Base-by-base conservation (phyloP, 1,140 invertebrate genomes). In the Acromyrmex echinatior region DNA sequence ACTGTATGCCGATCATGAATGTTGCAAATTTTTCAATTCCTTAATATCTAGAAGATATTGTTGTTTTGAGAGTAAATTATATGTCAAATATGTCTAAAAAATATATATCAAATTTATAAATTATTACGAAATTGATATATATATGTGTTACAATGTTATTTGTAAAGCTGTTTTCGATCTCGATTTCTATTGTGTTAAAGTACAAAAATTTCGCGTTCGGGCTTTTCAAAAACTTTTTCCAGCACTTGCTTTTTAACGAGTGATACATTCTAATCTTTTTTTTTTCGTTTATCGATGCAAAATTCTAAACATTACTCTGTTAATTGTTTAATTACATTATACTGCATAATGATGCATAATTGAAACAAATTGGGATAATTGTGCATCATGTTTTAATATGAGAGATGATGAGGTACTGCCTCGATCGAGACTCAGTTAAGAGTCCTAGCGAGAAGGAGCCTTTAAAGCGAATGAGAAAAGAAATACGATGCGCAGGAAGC, bases 311-410 rank as follows among this genome's bases (percentile, higher is more conserved):
- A 12, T 12, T 65, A 7, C 10, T 79, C 12, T 21, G n/a, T 63
- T 65, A 63, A 63, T 63, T 25, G 12, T 31, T 79, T 66, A 65
- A 65, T 79, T 18, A 49, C 18, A 18, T 45, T 74, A 76, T 76
- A 65, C 18, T 53, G 12, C 25, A 45, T 45, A 39, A 78, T 18
- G 10, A 49, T 28, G 60, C 45, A 49, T 21, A 49, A 66, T 78
- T 49, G 39, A 78, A 16, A 78, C 5, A 78, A 78, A 78, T 79
- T 66, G 62, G 28, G 12, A 51, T 6, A 79, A 79, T 79, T 65
- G 39, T 7, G 21, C 21, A 60, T 28, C 14, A 39, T 65, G 25
- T 51, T 7, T 18, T 79, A 65, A 51, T 79, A 79, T 66, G 18
- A 21, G 28, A 39, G 28, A 65, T 78, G 16, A 78, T 39, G 25